Evolutionary conservation across 1,140 invertebrate genomes (phyloP), one percentile per base, ranked within the genome.

Genomic region (Drosophila pseudoobscura): DNA sequence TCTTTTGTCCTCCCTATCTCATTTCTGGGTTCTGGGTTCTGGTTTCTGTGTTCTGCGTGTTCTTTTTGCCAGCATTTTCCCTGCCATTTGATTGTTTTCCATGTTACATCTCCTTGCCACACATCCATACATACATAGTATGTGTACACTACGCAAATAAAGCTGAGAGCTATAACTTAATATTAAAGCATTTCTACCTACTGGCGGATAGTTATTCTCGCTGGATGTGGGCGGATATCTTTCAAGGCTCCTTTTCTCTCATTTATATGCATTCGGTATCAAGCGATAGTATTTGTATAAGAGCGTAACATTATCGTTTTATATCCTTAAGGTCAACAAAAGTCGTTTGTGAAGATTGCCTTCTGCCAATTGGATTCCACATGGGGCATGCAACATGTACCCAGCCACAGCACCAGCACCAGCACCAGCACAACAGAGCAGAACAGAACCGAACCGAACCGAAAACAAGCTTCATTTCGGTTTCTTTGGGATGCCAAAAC

Each of bases 71-170:
- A 43, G 45, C 35, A 39, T 56, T 56, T 56, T 7, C 64, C 44
- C 56, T 71, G 60, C 54, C 78, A 75, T 80, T 85, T 85, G 82
- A 87, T 88, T 87, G 82, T 88, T 87, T 75, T 87, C 61, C 60
- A 79, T 85, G 73, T 65, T 39, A 13, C 35, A 52, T 45, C 45
- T 52, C 35, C 44, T 53, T 54, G 35, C 43, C 49, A 31, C 22
- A 46, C 13, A 0, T 2, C 20, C 6, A 52, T 46, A 47, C 45
- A 50, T 2, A 17, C 20, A 17, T 47, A 47, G 4, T 22, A 47
- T 39, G 35, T 52, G 29, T 35, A 15, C 9, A 17, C 15, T 15
- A 52, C 26, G 8, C 29, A 52, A 15, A n/a, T n/a, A 52, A 52
- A 13, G 24, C 11, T n/a, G 24, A 51, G 29, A 31, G 11, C n/a